A percentile compares a stretch with the other conserved stretches of the same genome.
Evolutionary conservation across 2,113 vertebrate species (phyloP).

Genomic region (Sturnira hondurensis): DNA sequence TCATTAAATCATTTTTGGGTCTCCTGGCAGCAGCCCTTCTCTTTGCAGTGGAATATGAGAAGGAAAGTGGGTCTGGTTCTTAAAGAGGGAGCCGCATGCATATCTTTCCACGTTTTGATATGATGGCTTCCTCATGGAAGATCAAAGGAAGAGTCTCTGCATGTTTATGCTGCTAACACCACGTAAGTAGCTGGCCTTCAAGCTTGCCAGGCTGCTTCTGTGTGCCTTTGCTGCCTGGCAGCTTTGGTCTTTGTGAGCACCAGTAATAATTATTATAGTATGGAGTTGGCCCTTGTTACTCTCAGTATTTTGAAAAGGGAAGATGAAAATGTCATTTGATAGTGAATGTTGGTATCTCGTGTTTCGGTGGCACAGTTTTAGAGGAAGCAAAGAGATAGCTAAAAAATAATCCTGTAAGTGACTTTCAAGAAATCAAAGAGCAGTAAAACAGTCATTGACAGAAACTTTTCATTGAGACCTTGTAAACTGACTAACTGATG

Average conservation of each 20-base stretch:
- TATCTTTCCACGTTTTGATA: background rate
- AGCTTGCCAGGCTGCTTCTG: background rate
- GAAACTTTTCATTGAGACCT: slow-evolving; percentile 16
- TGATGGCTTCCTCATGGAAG: background rate
- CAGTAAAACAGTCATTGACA: background rate
- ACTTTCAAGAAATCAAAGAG: slow-evolving; percentile 25
- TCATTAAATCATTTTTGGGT: background rate
- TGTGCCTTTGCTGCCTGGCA: background rate
- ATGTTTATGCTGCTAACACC: background rate
- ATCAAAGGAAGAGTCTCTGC: background rate
- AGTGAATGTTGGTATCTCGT: background rate
- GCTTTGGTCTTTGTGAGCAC: background rate
- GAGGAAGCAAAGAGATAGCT: background rate
- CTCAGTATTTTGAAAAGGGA: background rate
- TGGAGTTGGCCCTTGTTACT: background rate
- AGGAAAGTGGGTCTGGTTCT: background rate
- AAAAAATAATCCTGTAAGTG: background rate
- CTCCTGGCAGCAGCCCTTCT: background rate
- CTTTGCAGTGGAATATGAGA: background rate
- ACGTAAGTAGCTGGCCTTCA: background rate
- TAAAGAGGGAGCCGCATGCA: background rate
- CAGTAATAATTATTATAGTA: background rate
- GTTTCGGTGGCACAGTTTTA: background rate
- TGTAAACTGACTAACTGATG: background rate
- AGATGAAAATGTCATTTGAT: background rate